Evolutionary conservation across 2,888 invertebrate genomes (phyloP), one percentile per base, ranked within the genome.

Genomic region (Drosophila picticornis): DNA sequence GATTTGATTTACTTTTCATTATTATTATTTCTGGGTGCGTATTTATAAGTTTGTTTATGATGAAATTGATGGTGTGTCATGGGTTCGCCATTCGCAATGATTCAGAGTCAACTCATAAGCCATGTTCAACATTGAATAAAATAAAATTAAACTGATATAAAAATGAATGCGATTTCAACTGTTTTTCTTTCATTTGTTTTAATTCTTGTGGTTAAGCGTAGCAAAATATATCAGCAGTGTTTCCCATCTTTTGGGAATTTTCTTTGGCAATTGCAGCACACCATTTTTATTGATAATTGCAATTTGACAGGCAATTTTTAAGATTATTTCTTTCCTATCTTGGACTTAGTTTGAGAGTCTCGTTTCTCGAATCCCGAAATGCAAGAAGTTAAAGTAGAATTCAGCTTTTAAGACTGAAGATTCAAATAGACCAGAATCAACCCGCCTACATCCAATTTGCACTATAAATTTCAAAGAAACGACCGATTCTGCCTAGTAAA

Each of bases 41-140:
- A 6, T 22, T 36, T 25, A 25, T 31, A 2, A 0, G n/a, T 34
- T 25, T 38, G 4, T 4, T 40, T 40, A 13, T 61, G 38, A 25
- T 31, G 29, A 6, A 40, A 56, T 51, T 19, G 2, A 55, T 53
- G 34, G 38, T 51, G 40, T 56, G 31, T 64, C 64, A 64, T 16
- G 22, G 36, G 48, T n/a, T 57, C 25, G 51, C 13, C 61, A 53
- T 27, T 43, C 25, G 11, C 19, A 46, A 43, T 72, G 78, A 77
- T 32, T 72, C 78, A 64, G 34, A 46, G 34, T 27, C 13, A 27
- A 9, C 19, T 57, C 16, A 16, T 22, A 19, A 13, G n/a, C 22
- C 16, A 2, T 16, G 10, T 31, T 25, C 50, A 1, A 27, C 31
- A 25, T 59, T 3, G 16, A 52, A 46, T 11, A 19, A 29, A 40